phyloP scores from a whole-genome alignment of 2,797 vertebrate genomes.

The Pterois miles region DNA sequence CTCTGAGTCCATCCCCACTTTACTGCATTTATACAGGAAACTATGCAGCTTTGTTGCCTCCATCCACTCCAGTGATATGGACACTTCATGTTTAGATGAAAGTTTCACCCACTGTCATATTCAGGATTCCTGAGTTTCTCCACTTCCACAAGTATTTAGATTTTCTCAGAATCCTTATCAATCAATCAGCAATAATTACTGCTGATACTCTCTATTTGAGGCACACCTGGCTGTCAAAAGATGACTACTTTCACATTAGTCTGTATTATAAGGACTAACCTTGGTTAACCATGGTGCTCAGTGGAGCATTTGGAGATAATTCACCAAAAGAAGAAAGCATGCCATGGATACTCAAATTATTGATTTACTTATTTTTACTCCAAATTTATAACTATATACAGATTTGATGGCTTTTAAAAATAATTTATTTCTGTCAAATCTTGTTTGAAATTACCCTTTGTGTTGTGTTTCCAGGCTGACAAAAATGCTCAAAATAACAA shows the following conservation, averaged over 20 bases:
- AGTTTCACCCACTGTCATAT: slow-evolving; percentile 28
- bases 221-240: background rate
- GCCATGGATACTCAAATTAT: background rate
- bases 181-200: background rate
- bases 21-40: slow-evolving; percentile 62
- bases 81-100: slow-evolving; percentile 11
- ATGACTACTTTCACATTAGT: background rate
- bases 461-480: too few species aligned
- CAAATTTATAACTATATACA: background rate
- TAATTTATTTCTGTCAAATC: too few species aligned
- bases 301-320: background rate
- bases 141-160: background rate
- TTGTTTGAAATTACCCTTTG: too few species aligned
- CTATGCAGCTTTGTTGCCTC: slow-evolving; percentile 47
- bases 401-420: too few species aligned
- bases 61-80: background rate
- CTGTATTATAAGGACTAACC: background rate
- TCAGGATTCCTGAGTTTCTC: slow-evolving; percentile 14
- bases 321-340: background rate
- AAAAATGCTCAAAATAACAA: too few species aligned
- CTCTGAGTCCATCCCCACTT: slow-evolving; percentile 16
- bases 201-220: background rate
- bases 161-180: slow-evolving; percentile 1
- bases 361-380: background rate
- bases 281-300: background rate